A percentile compares a stretch with the other conserved stretches of the same genome.
Conservation (phyloP, 2,113 vertebrate genomes). For the Gopherus evgoodei region DNA sequence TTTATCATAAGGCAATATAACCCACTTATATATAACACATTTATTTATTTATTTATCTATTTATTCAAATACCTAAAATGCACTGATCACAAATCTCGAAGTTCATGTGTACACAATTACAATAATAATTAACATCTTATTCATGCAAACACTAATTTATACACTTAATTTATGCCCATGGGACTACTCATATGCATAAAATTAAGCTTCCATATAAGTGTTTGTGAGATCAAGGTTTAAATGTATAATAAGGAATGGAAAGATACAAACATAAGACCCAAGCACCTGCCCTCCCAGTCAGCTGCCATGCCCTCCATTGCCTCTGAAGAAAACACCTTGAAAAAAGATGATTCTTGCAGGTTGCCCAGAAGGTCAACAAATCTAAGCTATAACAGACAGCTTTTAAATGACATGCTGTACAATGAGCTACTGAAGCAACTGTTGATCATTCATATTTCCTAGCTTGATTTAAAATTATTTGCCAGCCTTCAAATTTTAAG, state of each 20-base stretch:
- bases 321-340: background rate
- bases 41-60: background rate
- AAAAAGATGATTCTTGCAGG: background rate
- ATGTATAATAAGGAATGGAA: rapidly evolving
- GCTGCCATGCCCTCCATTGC: background rate
- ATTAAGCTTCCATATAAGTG: background rate
- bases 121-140: background rate
- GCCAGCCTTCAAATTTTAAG: background rate
- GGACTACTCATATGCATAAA: background rate
- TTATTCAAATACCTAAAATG: background rate
- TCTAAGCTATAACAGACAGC: background rate
- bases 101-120: background rate
- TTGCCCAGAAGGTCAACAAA: rapidly evolving
- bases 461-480: slow-evolving; percentile 25
- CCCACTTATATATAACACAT: background rate
- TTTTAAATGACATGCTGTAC: background rate
- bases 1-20: slow-evolving; percentile 5
- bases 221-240: background rate
- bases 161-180: background rate
- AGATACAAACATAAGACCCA: background rate
- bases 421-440: slow-evolving; percentile 29
- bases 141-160: background rate
- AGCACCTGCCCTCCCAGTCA: background rate
- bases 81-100: background rate
- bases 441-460: background rate